These are phyloP conservation scores for Carduelis carduelis DNA, from an alignment of 2,797 vertebrate genomes.

Conservation along the genomic window DNA sequence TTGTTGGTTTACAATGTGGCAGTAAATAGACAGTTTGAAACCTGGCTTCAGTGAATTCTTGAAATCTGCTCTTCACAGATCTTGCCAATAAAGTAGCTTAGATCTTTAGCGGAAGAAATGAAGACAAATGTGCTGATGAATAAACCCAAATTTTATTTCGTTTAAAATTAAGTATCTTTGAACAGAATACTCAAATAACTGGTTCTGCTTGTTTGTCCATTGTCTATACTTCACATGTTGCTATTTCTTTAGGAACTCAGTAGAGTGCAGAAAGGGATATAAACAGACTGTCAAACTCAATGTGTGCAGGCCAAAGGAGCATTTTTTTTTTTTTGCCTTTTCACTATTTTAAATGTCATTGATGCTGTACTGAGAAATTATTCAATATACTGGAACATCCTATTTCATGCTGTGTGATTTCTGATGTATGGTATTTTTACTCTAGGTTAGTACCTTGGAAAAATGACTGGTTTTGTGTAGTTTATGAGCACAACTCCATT, in stretches of 20 bases:
- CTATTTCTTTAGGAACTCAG: background rate
- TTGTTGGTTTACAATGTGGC: background rate
- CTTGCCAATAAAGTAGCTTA: background rate
- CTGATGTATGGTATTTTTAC: background rate
- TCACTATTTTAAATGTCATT: constrained; percentile 2
- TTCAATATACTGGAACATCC: constrained; percentile 1
- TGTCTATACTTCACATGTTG: background rate
- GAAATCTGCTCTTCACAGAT: background rate
- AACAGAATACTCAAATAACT: background rate
- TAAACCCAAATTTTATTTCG: background rate
- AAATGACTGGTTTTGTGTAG: background rate
- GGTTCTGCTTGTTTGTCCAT: background rate
- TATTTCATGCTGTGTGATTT: constrained; percentile 34
- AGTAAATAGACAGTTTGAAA: background rate
- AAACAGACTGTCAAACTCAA: background rate
- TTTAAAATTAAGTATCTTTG: background rate
- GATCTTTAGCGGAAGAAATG: background rate
- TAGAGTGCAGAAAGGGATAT: background rate
- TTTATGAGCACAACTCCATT: background rate
- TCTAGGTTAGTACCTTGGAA: background rate
- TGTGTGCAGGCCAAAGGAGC: background rate
- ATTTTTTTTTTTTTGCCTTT: background rate
- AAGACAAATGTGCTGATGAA: background rate
- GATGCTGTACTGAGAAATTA: background rate
- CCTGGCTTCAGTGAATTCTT: background rate